Evolutionary conservation across 2,797 vertebrate genomes (phyloP).

Genomic region (Sebastes baramenuke): DNA sequence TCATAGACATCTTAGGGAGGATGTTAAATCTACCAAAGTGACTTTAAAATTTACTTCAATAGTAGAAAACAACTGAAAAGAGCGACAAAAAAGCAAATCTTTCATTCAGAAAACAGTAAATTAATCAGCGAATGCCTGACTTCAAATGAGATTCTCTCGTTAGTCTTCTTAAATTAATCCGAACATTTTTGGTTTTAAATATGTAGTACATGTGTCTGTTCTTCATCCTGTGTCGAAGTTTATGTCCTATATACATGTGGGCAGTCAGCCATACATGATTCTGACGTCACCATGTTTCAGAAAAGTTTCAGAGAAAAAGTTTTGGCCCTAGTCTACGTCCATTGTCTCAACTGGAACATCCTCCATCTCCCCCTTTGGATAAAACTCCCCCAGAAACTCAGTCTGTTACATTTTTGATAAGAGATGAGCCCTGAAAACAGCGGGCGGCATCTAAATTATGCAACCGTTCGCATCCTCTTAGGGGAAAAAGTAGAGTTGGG

Average conservation of each 20-base stretch:
- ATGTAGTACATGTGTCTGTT: neutral
- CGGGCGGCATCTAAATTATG: constrained; percentile 83
- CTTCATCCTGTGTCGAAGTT: neutral
- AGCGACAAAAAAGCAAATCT: neutral
- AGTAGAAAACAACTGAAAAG: neutral
- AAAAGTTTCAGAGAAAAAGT: constrained; percentile 61
- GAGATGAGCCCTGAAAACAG: constrained; percentile 73
- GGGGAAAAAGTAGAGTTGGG: constrained; percentile 74
- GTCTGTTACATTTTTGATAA: constrained; percentile 80
- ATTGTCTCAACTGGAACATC: constrained; percentile 72
- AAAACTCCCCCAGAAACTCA: constrained; percentile 72
- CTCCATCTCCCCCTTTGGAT: constrained; percentile 60
- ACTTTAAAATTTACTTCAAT: neutral
- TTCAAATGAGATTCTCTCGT: neutral
- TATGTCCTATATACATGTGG: neutral
- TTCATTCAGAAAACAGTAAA: neutral
- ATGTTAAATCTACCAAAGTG: neutral
- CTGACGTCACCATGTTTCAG: constrained; percentile 22
- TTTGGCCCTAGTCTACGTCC: constrained; percentile 30
- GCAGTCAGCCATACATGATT: neutral
- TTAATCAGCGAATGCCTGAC: neutral
- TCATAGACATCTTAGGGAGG: neutral
- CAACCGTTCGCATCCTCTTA: constrained; percentile 77
- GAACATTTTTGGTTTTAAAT: constrained; percentile 22
- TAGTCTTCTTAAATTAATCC: neutral